Base-by-base conservation (phyloP, 2,797 vertebrate species). In the Hypotaenidia okinawae region DNA sequence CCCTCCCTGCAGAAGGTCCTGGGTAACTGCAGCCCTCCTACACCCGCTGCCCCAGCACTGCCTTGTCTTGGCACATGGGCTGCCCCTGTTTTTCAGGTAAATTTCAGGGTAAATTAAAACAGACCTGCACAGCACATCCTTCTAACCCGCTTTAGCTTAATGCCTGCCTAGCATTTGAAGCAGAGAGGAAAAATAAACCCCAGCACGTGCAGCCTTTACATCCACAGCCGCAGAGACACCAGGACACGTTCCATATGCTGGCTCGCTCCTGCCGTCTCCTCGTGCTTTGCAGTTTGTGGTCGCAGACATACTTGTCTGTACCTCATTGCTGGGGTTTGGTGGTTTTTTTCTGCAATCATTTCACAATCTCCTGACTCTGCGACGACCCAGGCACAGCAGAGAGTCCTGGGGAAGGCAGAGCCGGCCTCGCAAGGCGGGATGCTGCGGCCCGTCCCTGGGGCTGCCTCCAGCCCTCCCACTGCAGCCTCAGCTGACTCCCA, bases 271-370 rank as follows among this genome's bases (percentile, higher is more conserved):
- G n/a, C 47, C 17, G 4, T n/a, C 41, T 63, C 45, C 74, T 89
- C 16, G 0, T 11, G 16, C 51, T 91, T 47, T 67, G 47, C 14
- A 72, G 25, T 24, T 61, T 72, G 54, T 27, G 51, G 24, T 30
- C 72, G 49, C 41, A 43, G 51, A 72, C 0, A 0, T 58, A 64
- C 8, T 43, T 0, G 0, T 6, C 33, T 61, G 37, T 18, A 33
- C 67, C 21, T 67, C 57, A 2, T 80, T 91, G 85, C 62, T 19
- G 24, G 27, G 37, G 49, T 30, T 0, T 43, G 43, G 43, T 43
- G 43, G 43, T 41, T 43, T 43, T 43, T 16, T 80, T 87, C 62
- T 76, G 16, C 4, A 4, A 68, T 37, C 4, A 8, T 81, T 95
- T 91, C 82, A 58, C 73, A 91, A 74, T 49, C 30, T 11, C 6